phyloP scores from a whole-genome alignment of 2,888 invertebrate genomes.

The Tiphia femorata region DNA sequence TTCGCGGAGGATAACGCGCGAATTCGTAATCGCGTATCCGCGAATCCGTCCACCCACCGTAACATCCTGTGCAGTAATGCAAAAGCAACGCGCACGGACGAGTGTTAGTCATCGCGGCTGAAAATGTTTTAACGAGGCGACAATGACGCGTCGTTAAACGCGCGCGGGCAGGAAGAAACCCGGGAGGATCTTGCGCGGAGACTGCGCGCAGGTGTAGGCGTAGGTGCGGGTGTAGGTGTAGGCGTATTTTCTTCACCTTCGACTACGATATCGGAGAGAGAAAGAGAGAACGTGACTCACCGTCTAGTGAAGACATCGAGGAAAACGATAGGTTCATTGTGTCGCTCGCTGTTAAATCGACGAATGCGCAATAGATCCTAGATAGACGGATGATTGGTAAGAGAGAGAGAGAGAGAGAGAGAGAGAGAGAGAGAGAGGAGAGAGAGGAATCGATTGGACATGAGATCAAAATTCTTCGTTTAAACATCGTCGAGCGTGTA shows the following conservation, averaged over 20 bases:
- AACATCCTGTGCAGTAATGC: too few relatives aligned
- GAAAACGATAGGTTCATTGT: not conserved
- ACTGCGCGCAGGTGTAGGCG: not conserved
- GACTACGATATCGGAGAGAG: too few relatives aligned
- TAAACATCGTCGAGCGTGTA: too few relatives aligned
- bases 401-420: not conserved
- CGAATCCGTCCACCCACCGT: too few relatives aligned
- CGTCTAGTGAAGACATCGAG: not conserved
- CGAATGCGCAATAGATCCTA: not conserved
- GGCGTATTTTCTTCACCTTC: conserved; percentile 3
- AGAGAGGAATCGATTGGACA: not conserved
- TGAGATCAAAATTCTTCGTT: too few relatives aligned
- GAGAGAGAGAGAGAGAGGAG: not conserved
- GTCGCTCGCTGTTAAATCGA: not conserved
- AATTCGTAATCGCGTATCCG: too few relatives aligned
- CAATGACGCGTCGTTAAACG: not conserved
- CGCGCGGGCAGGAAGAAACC: not conserved
- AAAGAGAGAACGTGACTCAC: not conserved
- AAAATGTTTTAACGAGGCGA: not conserved
- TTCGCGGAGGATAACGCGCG: too few relatives aligned
- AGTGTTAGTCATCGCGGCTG: too few relatives aligned
- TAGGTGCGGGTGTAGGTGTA: not conserved
- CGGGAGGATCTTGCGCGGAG: not conserved
- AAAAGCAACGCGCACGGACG: not conserved
- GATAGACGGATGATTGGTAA: not conserved